A percentile compares a stretch with the other conserved stretches of the same genome.
Evolutionary conservation across 1,140 invertebrate species (phyloP).

Genomic region (Drosophila lacertosa): DNA sequence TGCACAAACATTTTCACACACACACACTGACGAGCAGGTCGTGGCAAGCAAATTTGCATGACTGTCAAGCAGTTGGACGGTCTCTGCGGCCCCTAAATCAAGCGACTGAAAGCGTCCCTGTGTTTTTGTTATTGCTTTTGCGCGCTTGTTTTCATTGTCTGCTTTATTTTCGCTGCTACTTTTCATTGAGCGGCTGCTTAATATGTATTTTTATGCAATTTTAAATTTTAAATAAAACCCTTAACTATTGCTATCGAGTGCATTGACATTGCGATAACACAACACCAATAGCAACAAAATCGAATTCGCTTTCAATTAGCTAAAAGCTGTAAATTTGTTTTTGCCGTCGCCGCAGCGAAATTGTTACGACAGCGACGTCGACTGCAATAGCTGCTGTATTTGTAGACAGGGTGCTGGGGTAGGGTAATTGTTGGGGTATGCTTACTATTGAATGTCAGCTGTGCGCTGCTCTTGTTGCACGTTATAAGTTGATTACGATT

Average conservation of each 20-base stretch:
- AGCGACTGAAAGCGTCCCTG: conserved; percentile 1
- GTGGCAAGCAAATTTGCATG: conserved; percentile 11
- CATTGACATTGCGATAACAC: conserved; percentile 56
- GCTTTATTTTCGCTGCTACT: conserved; percentile 21
- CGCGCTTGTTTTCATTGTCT: conserved; percentile 14
- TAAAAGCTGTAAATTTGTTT: conserved; percentile 53
- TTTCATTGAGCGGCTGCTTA: conserved; percentile 26
- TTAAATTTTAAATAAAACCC: conserved; percentile 7
- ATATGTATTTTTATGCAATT: conserved; percentile 63
- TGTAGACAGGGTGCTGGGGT: background rate
- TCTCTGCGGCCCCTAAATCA: conserved; percentile 11
- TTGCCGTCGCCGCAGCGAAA: conserved; percentile 17
- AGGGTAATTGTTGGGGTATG: conserved; percentile 18
- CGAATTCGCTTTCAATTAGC: conserved; percentile 65
- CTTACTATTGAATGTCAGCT: conserved; percentile 46
- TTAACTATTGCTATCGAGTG: conserved; percentile 52
- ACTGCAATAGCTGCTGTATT: conserved; percentile 41
- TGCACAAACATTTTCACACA: conserved; percentile 20
- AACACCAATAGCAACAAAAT: conserved; percentile 40
- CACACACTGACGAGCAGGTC: too few relatives aligned
- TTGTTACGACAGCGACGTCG: conserved; percentile 52
- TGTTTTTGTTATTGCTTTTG: conserved; percentile 35
- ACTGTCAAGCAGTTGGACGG: conserved; percentile 24
- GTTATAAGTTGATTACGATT: conserved; percentile 53
- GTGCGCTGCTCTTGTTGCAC: conserved; percentile 50